Base-by-base conservation (phyloP, 1,140 invertebrate species). In the Planococcus citri region DNA sequence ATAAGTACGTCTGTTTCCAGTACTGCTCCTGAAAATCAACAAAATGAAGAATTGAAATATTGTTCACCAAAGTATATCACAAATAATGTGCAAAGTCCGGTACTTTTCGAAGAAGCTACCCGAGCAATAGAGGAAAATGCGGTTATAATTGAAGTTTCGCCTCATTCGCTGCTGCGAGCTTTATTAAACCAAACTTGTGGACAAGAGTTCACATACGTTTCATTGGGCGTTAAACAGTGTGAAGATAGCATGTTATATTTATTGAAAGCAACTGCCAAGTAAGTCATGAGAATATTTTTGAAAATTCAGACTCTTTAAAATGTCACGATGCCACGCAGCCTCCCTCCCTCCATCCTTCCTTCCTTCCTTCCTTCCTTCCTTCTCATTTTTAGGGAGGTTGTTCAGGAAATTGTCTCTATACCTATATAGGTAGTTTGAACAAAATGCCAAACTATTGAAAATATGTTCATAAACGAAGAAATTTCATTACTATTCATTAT, bases 61-160 rank as follows among this genome's bases (percentile, higher is more conserved):
- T 84, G 83, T 1, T 86, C 85, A 9, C 80, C 84, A 17, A 83
- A 83, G 17, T 88, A 88, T 74, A 83, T 86, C 74, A 83, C 85
- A n/a, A 86, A 88, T 77, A 88, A 89, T 75, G 77, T 88, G 14
- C 78, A 85, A 25, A 91, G 88, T 29, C 81, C 83, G n/a, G 85
- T 72, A n/a, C 79, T 94, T 0, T 96, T 96, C 75, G 88, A 94
- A 75, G 91, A 95, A 78, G 88, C 88, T 0, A 79, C 89, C 1
- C 79, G 82, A 14, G 79, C 88, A 64, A 85, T 96, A 25, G 92
- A 90, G 0, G 79, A 81, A 51, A 87, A 94, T 77, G 87, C 92
- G 0, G 80, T 95, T 69, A 84, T 87, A 0, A 88, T 86, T 68
- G 84, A 86, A 76, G 78, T 84, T 41, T 82, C 82, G 22, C 82